Evolutionary conservation across 92 coral and sea anemone species (phyloP), one percentile per base, ranked within the genome.

Genomic region (Nematostella vectensis): DNA sequence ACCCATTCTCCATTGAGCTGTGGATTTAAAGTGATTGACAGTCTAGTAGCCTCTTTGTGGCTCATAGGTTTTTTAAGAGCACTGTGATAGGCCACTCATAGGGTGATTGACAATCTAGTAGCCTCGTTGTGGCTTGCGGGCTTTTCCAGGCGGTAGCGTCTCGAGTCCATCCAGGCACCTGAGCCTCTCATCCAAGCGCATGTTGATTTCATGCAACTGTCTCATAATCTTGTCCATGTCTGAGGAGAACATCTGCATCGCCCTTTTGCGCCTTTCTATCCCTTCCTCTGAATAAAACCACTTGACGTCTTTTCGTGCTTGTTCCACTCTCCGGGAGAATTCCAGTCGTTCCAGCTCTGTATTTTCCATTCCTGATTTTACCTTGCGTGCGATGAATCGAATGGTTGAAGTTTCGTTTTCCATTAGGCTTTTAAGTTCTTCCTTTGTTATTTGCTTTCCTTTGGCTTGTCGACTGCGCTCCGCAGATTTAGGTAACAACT

Each of bases 171-270:
- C 59, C 18, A 74, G 51, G 27, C 31, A 2, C 36, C 60, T 57
- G 1, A 74, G 48, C 47, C 77, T 48, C 58, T 68, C 69, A 38
- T 75, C 82, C 31, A 68, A 42, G 15, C 70, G 69, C 17, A 19
- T 26, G 58, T 75, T 68, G 8, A 75, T 75, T 13, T 58, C 76
- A 28, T 55, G 54, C 25, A 75, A 51, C 25, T 54, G 31, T 39
- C 57, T 61, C 29, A 54, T 75, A 24, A 75, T 75, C 26, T 54
- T 53, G 10, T 75, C 71, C 70, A 75, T 62, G 33, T 75, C 70
- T 0, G 25, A 56, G 20, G 31, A 19, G 48, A 75, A 75, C 8
- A 47, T 62, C 44, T 25, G 61, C 1, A 56, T 50, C 57, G 31
- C 30, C 16, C 24, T 36, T 2, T 25, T 50, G 3, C 78, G 62